Conservation (phyloP, 2,888 invertebrate species). For the Boloria selene region DNA sequence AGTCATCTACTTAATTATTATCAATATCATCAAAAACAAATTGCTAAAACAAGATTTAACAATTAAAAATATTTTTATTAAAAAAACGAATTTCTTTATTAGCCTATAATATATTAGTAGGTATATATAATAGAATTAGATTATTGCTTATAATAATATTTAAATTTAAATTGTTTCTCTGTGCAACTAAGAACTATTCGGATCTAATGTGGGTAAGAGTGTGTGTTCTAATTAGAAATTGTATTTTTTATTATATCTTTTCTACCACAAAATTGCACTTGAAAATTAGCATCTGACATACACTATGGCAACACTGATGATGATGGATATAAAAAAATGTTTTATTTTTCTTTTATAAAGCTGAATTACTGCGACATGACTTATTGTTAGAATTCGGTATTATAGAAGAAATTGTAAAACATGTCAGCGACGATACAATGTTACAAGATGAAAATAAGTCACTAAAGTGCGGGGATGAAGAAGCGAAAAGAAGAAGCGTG, state of each 20-base stretch:
- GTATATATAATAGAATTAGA: neutral
- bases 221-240: conserved; percentile 17
- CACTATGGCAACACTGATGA: neutral
- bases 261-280: neutral
- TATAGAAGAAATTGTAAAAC: conserved; percentile 37
- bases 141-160: neutral
- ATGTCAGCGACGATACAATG: conserved; percentile 7
- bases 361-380: conserved; percentile 37
- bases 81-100: too few species aligned
- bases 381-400: conserved; percentile 35
- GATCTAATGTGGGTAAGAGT: conserved; percentile 34
- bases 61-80: too few species aligned
- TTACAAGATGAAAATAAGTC: neutral
- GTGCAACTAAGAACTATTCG: conserved; percentile 28
- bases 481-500: too few species aligned
- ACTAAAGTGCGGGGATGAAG: neutral
- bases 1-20: too few species aligned
- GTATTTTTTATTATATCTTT: conserved; percentile 5
- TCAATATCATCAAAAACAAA: too few species aligned
- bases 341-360: conserved; percentile 37
- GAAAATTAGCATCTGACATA: neutral
- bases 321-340: neutral
- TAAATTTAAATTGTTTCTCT: conserved; percentile 27
- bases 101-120: neutral
- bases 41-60: too few species aligned